Conservation (phyloP, 1,140 invertebrate species). For the Leptoteleia sp. region DNA sequence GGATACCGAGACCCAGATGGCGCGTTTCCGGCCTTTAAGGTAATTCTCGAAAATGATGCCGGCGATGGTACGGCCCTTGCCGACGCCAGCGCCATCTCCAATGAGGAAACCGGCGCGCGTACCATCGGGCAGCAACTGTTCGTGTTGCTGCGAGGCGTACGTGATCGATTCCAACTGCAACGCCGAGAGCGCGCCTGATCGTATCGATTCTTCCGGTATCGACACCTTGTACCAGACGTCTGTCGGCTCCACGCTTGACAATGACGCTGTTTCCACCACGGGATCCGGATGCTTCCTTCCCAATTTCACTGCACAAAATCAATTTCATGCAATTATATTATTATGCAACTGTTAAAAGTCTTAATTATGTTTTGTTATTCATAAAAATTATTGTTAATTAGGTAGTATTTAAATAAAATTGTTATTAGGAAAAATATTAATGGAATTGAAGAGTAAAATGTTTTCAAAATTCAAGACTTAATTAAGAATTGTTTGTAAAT, state of each 20-base stretch:
- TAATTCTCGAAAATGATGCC: constrained; percentile 99
- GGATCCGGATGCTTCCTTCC: constrained; percentile 98
- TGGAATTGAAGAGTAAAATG: no score
- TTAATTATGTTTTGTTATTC: no score
- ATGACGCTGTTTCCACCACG: constrained; percentile 99
- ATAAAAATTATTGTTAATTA: no score
- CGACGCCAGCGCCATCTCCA: constrained; percentile 99
- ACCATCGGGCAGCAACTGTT: constrained; percentile 94
- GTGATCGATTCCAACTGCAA: constrained; percentile 98
- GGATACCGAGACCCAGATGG: constrained; percentile 99
- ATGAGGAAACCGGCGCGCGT: constrained; percentile 97
- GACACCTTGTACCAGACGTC: constrained; percentile 95
- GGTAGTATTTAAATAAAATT: no score
- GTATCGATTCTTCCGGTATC: constrained; percentile 93
- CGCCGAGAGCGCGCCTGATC: constrained; percentile 93
- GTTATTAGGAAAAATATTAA: no score
- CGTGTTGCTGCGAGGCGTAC: constrained; percentile 98
- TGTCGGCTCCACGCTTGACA: constrained; percentile 97
- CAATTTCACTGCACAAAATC: constrained; percentile 89
- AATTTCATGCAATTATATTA: no score
- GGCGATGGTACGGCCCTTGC: constrained; percentile 98
- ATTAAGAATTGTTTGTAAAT: no score
- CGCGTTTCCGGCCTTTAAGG: constrained; percentile 93
- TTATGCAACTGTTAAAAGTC: no score
- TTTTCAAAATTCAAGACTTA: no score